These are phyloP conservation scores for Drosophila meridionalis DNA, from an alignment of 2,888 invertebrate genomes.

Conservation along the genomic window DNA sequence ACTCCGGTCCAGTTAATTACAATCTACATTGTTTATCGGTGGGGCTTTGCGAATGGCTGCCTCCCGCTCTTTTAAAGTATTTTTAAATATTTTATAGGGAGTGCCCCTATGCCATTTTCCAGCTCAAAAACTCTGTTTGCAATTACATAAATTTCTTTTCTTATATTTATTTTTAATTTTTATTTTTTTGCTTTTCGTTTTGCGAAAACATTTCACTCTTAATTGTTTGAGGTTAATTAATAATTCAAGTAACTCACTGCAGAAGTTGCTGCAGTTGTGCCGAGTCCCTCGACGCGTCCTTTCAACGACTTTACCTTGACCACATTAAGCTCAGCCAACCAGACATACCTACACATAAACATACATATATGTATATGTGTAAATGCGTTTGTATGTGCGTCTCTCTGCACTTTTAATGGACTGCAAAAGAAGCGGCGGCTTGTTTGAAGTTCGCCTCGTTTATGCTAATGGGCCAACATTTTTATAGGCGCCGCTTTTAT, in stretches of 20 bases:
- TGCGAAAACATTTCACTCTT: slow-evolving; percentile 61
- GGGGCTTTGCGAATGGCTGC: slow-evolving; percentile 37
- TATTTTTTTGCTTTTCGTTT: slow-evolving; percentile 6
- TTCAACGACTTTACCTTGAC: slow-evolving; percentile 51
- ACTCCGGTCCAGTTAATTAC: slow-evolving; percentile 75
- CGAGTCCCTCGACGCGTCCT: slow-evolving; percentile 28
- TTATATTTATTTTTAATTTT: not conserved
- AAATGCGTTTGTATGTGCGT: not conserved
- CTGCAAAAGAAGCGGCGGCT: slow-evolving; percentile 50
- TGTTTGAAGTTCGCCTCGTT: slow-evolving; percentile 54
- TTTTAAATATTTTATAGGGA: slow-evolving; percentile 56
- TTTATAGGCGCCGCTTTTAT: slow-evolving; percentile 59
- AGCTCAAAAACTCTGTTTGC: slow-evolving; percentile 23
- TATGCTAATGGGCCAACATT: slow-evolving; percentile 71
- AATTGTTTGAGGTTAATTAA: slow-evolving; percentile 77
- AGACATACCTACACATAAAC: not conserved
- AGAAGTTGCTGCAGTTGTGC: slow-evolving; percentile 61
- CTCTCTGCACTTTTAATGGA: slow-evolving; percentile 69
- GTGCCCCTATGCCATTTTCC: not conserved
- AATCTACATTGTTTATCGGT: slow-evolving; percentile 78
- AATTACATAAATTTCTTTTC: slow-evolving; percentile 53
- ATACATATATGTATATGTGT: not conserved
- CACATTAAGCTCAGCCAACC: slow-evolving; percentile 38
- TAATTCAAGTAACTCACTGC: slow-evolving; percentile 72
- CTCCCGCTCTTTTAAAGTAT: slow-evolving; percentile 46